These are phyloP conservation scores for Nansenia antarctica DNA, from an alignment of 2,113 vertebrate species.

Conservation along the genomic window DNA sequence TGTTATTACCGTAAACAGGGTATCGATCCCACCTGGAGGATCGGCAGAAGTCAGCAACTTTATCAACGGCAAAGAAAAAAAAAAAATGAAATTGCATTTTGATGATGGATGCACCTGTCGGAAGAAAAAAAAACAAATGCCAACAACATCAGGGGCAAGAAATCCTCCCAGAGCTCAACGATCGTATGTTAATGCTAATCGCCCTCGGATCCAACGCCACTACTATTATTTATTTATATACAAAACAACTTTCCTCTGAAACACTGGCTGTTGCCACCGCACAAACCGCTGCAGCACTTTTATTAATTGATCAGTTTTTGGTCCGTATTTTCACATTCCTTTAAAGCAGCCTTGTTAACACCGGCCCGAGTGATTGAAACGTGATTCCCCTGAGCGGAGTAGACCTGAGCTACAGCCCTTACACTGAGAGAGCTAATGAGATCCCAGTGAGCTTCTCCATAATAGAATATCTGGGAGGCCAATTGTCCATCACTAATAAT, in stretches of 20 bases:
- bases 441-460: slow-evolving; percentile 71
- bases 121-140: slow-evolving; percentile 64
- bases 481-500: slow-evolving; percentile 79
- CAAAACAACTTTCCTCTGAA: slow-evolving; percentile 23
- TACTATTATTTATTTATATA: slow-evolving; percentile 49
- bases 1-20: slow-evolving; percentile 71
- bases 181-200: slow-evolving; percentile 37
- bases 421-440: slow-evolving; percentile 68
- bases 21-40: slow-evolving; percentile 72
- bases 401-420: slow-evolving; percentile 57
- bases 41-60: slow-evolving; percentile 79
- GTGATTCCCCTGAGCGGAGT: slow-evolving; percentile 56
- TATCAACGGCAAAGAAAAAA: slow-evolving; percentile 63
- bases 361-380: slow-evolving; percentile 53
- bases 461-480: slow-evolving; percentile 73
- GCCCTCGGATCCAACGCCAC: slow-evolving; percentile 23
- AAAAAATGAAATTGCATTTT: slow-evolving; percentile 76
- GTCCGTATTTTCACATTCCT: slow-evolving; percentile 33
- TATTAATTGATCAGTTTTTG: slow-evolving; percentile 60
- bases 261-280: slow-evolving; percentile 28
- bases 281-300: background rate
- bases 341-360: slow-evolving; percentile 65
- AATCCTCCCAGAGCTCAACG: slow-evolving; percentile 12
- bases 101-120: slow-evolving; percentile 80
- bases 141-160: slow-evolving; percentile 42